These are phyloP conservation scores for Aepyceros melampus DNA, from an alignment of 2,113 vertebrate genomes.

Conservation along the genomic window DNA sequence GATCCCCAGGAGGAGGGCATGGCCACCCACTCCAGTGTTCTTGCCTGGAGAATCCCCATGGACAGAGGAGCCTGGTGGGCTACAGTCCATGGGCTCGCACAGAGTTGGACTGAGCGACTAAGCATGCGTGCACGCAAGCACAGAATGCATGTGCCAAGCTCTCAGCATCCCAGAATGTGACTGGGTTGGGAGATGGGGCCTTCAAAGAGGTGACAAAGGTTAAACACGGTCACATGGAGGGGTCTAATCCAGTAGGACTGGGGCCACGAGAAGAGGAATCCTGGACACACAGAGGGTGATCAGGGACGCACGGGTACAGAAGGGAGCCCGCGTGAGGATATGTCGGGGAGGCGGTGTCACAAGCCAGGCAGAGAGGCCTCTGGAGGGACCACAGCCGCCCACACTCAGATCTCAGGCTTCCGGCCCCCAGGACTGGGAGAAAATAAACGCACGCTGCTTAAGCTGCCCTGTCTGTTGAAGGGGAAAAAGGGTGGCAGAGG, in stretches of 20 bases:
- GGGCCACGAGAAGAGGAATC: background rate
- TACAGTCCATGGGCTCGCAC: background rate
- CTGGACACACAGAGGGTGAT: background rate
- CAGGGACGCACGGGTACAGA: rapidly evolving
- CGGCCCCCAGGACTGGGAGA: background rate
- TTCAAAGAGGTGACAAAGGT: background rate
- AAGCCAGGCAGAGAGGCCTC: no score
- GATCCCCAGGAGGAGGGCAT: background rate
- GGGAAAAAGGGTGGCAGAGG: background rate
- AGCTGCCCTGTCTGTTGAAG: background rate
- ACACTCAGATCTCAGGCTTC: rapidly evolving
- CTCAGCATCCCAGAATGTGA: background rate
- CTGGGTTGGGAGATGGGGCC: background rate
- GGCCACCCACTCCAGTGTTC: background rate
- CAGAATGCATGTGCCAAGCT: rapidly evolving
- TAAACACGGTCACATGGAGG: rapidly evolving
- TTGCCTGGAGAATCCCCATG: background rate
- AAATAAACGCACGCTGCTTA: rapidly evolving
- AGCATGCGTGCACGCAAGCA: rapidly evolving
- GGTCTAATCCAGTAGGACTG: background rate
- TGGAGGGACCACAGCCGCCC: background rate
- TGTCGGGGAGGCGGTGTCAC: rapidly evolving
- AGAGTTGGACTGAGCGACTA: background rate
- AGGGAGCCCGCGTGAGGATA: rapidly evolving
- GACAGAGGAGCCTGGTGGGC: background rate